Base-by-base conservation (phyloP, 1,140 invertebrate species). In the Physella acuta region DNA sequence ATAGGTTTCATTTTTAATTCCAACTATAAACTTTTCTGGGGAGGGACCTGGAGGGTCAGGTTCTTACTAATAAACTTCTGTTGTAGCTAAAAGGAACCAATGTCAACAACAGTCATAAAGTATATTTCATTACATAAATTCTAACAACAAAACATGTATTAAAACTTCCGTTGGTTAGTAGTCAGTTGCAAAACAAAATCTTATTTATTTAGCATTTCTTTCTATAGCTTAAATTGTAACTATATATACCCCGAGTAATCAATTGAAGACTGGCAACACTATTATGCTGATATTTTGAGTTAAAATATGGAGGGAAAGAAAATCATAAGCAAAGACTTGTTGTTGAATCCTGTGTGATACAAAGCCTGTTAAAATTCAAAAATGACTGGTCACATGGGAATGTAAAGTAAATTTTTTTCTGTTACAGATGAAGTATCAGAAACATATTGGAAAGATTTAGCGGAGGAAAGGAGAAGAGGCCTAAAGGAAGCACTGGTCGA, bases 401-500 rank as follows among this genome's bases (percentile, higher is more conserved):
- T n/a, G n/a, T n/a, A n/a, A n/a, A n/a, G n/a, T n/a, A n/a, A n/a
- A n/a, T 55, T n/a, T 11, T 51, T 16, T 68, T 56, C 67, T 66
- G 52, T 70, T 73, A 11, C 63, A 80, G 78, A 76, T 51, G 60
- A 75, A 63, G 66, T 75, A n/a, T 63, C 79, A 17, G 76, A 75
- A 28, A 59, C 52, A n/a, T 78, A 80, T 53, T 80, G 79, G 79
- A 75, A 76, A 64, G 71, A 76, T 24, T 28, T 80, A 14, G 79
- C 79, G 55, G 79, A 80, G 63, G 68, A 76, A 36, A 74, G 79
- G 61, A 66, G 79, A 63, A 60, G 66, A 52, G 79, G 77, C n/a
- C 64, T 80, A 31, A 72, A 75, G 71, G 77, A 80, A 53, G 76
- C 76, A n/a, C 62, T 80, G 14, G 71, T 72, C 53, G 78, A 80